Percentiles rank a stretch among this genome's conserved stretches.
Conservation (phyloP, 2,797 vertebrate genomes). For the Brachyalestes nurse region DNA sequence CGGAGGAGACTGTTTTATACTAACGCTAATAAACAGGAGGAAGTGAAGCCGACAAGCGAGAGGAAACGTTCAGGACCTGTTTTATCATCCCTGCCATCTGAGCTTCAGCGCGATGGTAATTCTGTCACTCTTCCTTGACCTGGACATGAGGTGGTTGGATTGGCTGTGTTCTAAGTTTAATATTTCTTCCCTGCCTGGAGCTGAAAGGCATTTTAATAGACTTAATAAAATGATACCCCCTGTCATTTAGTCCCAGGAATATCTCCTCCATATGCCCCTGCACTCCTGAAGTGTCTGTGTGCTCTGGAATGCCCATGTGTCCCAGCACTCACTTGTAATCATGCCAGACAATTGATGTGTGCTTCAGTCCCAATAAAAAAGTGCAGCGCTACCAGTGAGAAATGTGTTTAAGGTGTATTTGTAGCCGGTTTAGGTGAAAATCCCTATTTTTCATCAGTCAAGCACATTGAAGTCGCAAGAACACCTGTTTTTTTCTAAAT, state of each 20-base stretch:
- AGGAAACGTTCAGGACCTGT: constrained; percentile 9
- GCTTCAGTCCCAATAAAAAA: not conserved
- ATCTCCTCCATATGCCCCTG: constrained; percentile 39
- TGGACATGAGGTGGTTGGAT: not conserved
- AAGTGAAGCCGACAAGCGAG: constrained; percentile 1
- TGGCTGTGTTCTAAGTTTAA: constrained; percentile 39
- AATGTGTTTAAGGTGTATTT: not conserved
- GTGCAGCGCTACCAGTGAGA: not conserved
- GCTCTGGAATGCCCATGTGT: constrained; percentile 28
- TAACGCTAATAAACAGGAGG: constrained; percentile 19
- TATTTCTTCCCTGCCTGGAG: constrained; percentile 45
- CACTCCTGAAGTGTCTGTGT: constrained; percentile 31
- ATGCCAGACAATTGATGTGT: constrained; percentile 14
- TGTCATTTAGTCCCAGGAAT: constrained; percentile 38
- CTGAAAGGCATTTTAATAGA: constrained; percentile 59
- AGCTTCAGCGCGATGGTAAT: constrained; percentile 10
- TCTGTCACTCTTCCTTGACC: constrained; percentile 24
- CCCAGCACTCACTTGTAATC: constrained; percentile 28
- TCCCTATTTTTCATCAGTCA: too few species aligned
- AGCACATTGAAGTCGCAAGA: too few species aligned
- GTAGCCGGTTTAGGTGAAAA: too few species aligned
- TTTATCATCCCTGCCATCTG: constrained; percentile 1
- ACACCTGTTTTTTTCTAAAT: too few species aligned
- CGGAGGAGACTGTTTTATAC: constrained; percentile 17
- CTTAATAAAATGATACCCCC: constrained; percentile 52